Base-by-base conservation (phyloP, 2,888 invertebrate species). In the Drosophila neutralis region DNA sequence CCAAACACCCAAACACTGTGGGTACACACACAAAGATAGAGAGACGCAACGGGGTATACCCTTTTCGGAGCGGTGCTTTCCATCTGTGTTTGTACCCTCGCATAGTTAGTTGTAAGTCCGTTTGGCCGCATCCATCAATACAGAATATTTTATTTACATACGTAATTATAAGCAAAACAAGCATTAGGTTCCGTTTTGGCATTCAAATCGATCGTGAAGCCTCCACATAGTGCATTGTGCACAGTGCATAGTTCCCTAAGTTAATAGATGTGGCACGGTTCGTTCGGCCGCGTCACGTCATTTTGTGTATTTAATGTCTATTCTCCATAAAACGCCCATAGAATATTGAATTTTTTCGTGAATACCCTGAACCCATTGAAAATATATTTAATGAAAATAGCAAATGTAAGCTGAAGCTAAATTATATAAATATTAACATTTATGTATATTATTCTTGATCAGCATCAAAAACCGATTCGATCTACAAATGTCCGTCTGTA, bases 241-340 rank as follows among this genome's bases (percentile, higher is more conserved):
- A 40, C n/a, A 36, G 18, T 38, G 57, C 59, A 56, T 45, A 56
- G 70, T 62, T 54, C 35, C 40, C 31, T 65, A 65, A 65, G 65
- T 69, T 63, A 15, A 48, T 31, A 18, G 27, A 64, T 53, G 52
- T 24, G 21, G 6, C 24, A 15, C 31, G 21, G n/a, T 21, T 6
- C 27, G 51, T 42, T 54, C 36, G 52, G 53, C 36, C 69, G 48
- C 18, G 13, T 40, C 7, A 38, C 52, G 31, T 65, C 51, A 33
- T 42, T 38, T 27, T 65, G 57, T 65, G 56, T 66, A 60, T 71
- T 65, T 53, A 63, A 57, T 48, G 42, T n/a, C 40, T 62, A 62
- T 31, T 68, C 35, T 57, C 56, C 49, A 68, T 21, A 27, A 61
- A 35, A 53, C 35, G 42, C 56, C 63, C 63, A 56, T 64, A 68